Conservation (phyloP, 1,140 invertebrate species). For the Apis dorsata region DNA sequence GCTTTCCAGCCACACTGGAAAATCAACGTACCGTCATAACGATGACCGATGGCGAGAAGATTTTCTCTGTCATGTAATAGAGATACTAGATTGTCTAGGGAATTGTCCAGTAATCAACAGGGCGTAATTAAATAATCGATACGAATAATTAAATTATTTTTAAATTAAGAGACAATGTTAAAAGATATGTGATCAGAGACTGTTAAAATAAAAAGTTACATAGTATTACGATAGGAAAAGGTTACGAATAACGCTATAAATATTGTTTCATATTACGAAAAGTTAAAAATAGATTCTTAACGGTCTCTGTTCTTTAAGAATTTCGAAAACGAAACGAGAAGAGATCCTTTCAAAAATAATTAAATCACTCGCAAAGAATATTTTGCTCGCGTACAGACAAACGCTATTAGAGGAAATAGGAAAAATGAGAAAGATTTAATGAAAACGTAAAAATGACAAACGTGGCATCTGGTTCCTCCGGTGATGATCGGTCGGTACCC, state of each 20-base stretch:
- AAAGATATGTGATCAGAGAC: too few relatives aligned
- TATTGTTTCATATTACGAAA: too few relatives aligned
- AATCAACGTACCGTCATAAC: neutral
- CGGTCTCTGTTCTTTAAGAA: neutral
- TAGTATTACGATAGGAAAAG: too few relatives aligned
- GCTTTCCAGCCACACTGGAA: neutral
- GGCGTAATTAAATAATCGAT: too few relatives aligned
- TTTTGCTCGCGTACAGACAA: neutral
- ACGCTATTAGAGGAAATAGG: neutral
- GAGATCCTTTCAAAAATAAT: too few relatives aligned
- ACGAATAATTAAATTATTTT: too few relatives aligned
- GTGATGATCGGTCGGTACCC: conserved; percentile 13
- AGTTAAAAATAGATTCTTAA: too few relatives aligned
- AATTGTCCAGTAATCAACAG: neutral
- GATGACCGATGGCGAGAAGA: neutral
- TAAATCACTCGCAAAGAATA: neutral
- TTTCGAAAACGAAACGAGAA: neutral
- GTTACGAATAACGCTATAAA: too few relatives aligned
- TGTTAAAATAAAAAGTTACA: too few relatives aligned
- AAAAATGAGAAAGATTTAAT: neutral
- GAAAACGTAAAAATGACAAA: conserved; percentile 8
- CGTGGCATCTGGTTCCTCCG: neutral
- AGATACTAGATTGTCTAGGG: neutral
- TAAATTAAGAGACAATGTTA: too few relatives aligned
- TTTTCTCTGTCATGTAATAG: neutral